phyloP scores from a whole-genome alignment of 2,888 invertebrate genomes.

The Brenthis hecate region DNA sequence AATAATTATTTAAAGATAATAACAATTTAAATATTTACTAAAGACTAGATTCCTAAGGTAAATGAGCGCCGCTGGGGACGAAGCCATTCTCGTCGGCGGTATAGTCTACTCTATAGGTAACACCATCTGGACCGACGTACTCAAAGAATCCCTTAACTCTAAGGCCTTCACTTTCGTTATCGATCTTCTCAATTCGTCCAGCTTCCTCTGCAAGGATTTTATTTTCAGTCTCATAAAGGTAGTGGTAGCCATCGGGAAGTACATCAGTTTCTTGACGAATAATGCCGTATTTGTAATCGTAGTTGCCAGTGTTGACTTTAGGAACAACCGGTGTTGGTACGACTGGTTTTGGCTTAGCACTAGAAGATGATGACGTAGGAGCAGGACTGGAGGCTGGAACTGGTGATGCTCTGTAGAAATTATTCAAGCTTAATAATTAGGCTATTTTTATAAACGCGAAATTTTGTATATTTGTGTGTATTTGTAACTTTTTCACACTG shows the following conservation, averaged over 20 bases:
- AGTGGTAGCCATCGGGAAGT: constrained; percentile 69
- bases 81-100: constrained; percentile 76
- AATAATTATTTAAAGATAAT: constrained; percentile 10
- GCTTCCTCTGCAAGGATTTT: constrained; percentile 74
- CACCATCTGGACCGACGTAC: constrained; percentile 69
- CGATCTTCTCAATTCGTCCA: constrained; percentile 64
- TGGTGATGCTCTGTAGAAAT: constrained; percentile 2
- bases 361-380: constrained; percentile 25
- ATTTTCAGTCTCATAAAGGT: constrained; percentile 77
- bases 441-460: no score
- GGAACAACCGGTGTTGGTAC: constrained; percentile 34
- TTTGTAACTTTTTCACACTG: no score
- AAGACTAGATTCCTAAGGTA: constrained; percentile 54
- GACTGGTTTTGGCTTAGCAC: constrained; percentile 36
- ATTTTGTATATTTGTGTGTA: no score
- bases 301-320: constrained; percentile 45
- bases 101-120: constrained; percentile 76
- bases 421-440: no score
- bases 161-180: constrained; percentile 56
- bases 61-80: constrained; percentile 61
- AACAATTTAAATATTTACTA: constrained; percentile 17
- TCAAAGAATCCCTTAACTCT: constrained; percentile 73
- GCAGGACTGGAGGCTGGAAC: constrained; percentile 22
- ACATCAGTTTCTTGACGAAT: constrained; percentile 69
- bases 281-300: constrained; percentile 70